Percentiles rank a stretch among this genome's conserved stretches.
These are phyloP conservation scores for Galleria mellonella DNA, from an alignment of 1,140 invertebrate species.

Conservation along the genomic window DNA sequence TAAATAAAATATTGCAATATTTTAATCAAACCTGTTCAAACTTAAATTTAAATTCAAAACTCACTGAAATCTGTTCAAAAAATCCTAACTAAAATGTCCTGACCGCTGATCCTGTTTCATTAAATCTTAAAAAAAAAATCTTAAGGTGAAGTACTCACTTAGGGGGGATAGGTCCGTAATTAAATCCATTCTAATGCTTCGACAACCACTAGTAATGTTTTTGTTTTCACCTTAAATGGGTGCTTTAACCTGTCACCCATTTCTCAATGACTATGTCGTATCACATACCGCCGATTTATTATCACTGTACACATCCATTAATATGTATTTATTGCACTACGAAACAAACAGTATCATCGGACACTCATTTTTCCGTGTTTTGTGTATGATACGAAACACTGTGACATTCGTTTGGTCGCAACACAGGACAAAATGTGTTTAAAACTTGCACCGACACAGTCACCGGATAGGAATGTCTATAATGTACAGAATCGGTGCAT, in stretches of 20 bases:
- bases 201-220: conserved; percentile 21
- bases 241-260: conserved; percentile 64
- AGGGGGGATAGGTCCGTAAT: conserved; percentile 51
- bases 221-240: conserved; percentile 59
- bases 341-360: conserved; percentile 18
- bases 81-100: no score
- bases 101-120: no score
- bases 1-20: no score
- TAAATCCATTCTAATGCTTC: conserved; percentile 48
- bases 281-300: conserved; percentile 1
- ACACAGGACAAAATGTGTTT: no score
- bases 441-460: no score
- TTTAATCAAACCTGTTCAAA: no score
- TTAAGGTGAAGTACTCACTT: conserved; percentile 36
- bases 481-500: background rate
- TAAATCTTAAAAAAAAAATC: background rate
- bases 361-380: conserved; percentile 32
- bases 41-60: no score
- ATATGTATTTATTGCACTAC: background rate
- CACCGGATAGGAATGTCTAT: no score
- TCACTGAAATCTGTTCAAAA: no score
- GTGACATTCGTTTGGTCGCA: background rate
- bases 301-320: conserved; percentile 9
- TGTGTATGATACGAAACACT: background rate
- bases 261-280: conserved; percentile 40